These are phyloP conservation scores for Epinephelus awoara DNA, from an alignment of 2,797 vertebrate species.

Conservation along the genomic window DNA sequence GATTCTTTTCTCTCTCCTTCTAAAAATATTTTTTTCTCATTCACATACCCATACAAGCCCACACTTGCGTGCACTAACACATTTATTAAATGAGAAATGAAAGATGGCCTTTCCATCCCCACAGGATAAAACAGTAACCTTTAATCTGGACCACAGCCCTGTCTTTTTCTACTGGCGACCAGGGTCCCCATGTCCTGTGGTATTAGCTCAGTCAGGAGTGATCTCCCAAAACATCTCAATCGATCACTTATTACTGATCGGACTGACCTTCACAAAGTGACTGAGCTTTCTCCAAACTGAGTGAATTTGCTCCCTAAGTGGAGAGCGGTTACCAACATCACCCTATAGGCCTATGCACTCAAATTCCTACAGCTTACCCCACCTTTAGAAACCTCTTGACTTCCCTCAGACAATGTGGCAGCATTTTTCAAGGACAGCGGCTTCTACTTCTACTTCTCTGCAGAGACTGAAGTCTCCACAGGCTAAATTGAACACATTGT, in stretches of 20 bases:
- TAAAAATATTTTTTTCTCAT: not conserved
- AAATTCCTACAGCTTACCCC: conserved; percentile 43
- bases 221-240: conserved; percentile 66
- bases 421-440: conserved; percentile 57
- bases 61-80: conserved; percentile 14
- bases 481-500: conserved; percentile 60
- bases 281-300: conserved; percentile 59
- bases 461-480: conserved; percentile 52
- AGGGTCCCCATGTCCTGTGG: conserved; percentile 58
- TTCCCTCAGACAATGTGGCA: conserved; percentile 41
- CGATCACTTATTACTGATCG: conserved; percentile 62
- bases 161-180: conserved; percentile 57
- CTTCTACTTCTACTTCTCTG: conserved; percentile 32
- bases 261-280: conserved; percentile 74
- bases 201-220: conserved; percentile 65
- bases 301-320: conserved; percentile 61
- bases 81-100: conserved; percentile 70
- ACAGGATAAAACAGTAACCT: conserved; percentile 74
- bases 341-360: conserved; percentile 13
- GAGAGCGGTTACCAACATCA: conserved; percentile 27
- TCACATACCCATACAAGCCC: conserved; percentile 15
- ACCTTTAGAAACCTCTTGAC: conserved; percentile 53
- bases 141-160: conserved; percentile 68
- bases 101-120: conserved; percentile 72
- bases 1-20: not conserved